A percentile compares a stretch with the other conserved stretches of the same genome.
Evolutionary conservation across 1,140 invertebrate genomes (phyloP).

Genomic region (honey bee (Apis mellifera)): Amel_HAv3.1 CM009945.2:6144501-6145000

Average conservation of each 20-base stretch:
- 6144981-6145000: not conserved
- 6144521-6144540: constrained; percentile 61
- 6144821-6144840: too few species aligned
- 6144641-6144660: constrained; percentile 33
- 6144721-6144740: constrained; percentile 16
- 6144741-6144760: constrained; percentile 3
- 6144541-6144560: constrained; percentile 38
- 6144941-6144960: constrained; percentile 1
- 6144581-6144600: not conserved
- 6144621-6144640: constrained; percentile 16
- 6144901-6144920: constrained; percentile 10
- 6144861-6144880: too few species aligned
- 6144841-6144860: too few species aligned
- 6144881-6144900: not conserved
- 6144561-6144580: too few species aligned
- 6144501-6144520: too few species aligned
- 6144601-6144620: not conserved
- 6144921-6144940: not conserved
- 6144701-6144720: constrained; percentile 39
- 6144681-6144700: not conserved
- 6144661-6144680: constrained; percentile 8
- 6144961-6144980: constrained; percentile 24
- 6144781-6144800: not conserved
- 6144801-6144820: not conserved
- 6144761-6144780: constrained; percentile 33